Evolutionary conservation across 2,113 vertebrate genomes (phyloP).

Genomic region (Lepus timidus): DNA sequence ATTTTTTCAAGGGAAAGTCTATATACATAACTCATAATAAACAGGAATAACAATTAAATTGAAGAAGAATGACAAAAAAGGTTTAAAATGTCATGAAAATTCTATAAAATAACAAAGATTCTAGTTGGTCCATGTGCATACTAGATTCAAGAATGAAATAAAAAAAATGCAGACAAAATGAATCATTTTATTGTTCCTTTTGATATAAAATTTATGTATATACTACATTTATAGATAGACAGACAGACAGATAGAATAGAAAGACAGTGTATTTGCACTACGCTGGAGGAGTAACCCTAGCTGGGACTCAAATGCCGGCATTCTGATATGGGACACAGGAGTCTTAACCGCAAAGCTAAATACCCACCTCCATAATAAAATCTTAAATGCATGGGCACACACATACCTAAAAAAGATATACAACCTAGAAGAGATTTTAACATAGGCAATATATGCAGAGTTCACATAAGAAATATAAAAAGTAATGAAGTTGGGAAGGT

Average conservation of each 20-base stretch:
- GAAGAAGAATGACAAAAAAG: background rate
- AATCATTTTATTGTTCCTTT: background rate
- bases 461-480: background rate
- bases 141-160: background rate
- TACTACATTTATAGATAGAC: too few species aligned
- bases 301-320: too few species aligned
- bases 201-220: background rate
- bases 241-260: too few species aligned
- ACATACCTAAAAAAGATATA: background rate
- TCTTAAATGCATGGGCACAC: background rate
- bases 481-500: background rate
- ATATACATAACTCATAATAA: background rate
- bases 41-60: background rate
- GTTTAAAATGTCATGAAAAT: background rate
- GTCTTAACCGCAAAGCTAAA: too few species aligned
- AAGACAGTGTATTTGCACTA: too few species aligned
- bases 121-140: background rate
- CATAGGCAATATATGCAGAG: background rate
- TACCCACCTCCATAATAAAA: background rate
- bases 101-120: constrained; percentile 30
- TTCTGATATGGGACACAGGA: too few species aligned
- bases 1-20: background rate
- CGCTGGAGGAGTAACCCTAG: too few species aligned
- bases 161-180: background rate
- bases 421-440: background rate